Evolutionary conservation across 1,140 invertebrate genomes (phyloP).

Genomic region (Anadara kagoshimensis): DNA sequence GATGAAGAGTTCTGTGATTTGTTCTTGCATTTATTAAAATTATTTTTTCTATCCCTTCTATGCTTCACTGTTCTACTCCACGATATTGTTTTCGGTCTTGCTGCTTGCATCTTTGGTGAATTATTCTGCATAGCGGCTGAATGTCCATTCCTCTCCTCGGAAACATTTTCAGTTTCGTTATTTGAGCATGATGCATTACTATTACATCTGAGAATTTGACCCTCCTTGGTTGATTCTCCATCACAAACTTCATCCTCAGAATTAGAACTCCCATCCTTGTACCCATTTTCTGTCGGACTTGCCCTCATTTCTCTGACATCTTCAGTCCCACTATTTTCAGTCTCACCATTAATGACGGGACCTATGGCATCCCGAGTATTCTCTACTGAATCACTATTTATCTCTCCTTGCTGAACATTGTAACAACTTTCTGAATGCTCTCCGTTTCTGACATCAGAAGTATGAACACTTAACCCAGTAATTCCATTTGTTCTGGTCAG

Average conservation of each 20-base stretch:
- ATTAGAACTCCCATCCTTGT: no score
- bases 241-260: no score
- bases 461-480: not conserved
- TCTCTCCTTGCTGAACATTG: not conserved
- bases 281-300: no score
- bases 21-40: slow-evolving; percentile 22
- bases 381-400: not conserved
- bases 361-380: not conserved
- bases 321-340: no score
- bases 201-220: no score
- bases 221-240: no score
- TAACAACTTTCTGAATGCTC: not conserved
- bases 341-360: not conserved
- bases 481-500: not conserved
- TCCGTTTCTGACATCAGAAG: not conserved
- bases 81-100: slow-evolving; percentile 36
- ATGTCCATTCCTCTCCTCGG: not conserved
- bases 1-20: slow-evolving; percentile 1
- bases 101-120: slow-evolving; percentile 5
- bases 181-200: not conserved
- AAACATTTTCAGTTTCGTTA: slow-evolving; percentile 3
- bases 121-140: not conserved
- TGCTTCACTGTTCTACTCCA: slow-evolving; percentile 45
- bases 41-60: slow-evolving; percentile 34
- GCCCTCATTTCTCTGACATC: no score